Base-by-base conservation (phyloP, 2,113 vertebrate genomes). In the Regulus satrapa region DNA sequence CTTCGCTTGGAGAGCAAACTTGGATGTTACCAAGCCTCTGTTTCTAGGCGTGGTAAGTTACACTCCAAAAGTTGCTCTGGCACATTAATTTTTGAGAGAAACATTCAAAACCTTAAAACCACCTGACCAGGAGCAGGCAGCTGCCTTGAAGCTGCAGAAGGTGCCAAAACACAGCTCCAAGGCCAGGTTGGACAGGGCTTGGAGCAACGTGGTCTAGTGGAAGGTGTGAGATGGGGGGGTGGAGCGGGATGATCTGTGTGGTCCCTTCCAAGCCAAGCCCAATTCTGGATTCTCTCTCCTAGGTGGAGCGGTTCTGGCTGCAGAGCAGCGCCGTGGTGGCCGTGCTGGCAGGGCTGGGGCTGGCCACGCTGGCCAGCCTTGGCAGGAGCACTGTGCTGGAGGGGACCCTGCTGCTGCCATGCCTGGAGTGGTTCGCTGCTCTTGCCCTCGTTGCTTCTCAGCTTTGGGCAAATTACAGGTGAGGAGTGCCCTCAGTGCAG, bases 231-330 rank as follows among this genome's bases (percentile, higher is more conserved):
- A 23, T 12, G 28, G 7, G 25, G 25, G 9, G 31, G 4, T 80
- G 58, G 43, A 28, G 14, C 7, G 32, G 48, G 62, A 10, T 31
- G 40, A 41, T 18, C 20, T 40, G 10, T 9, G 0, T 23, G 54
- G 34, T 46, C 5, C 52, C 10, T 59, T 28, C 26, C 67, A 66
- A 1, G 3, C 28, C 73, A 23, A 8, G 3, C 7, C 18, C 8
- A 2, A 0, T 2, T 28, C 0, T 89, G 86, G n/a, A 2, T 82
- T 71, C 5, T 58, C 26, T 82, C 25, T 31, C 25, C 3, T 94
- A 99, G 99, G 99, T 99, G 77, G 99, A 99, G 85, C 97, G 99
- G 49, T 99, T 99, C 97, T 99, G 99, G 99, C 98, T 99, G 90
- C 99, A 99, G 98, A 99, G 99, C 75, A 99, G 98, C 2, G 98